Percentiles rank a stretch among this genome's conserved stretches.
These are phyloP conservation scores for Andrena trimmerana DNA, from an alignment of 2,888 invertebrate genomes.

Conservation along the genomic window DNA sequence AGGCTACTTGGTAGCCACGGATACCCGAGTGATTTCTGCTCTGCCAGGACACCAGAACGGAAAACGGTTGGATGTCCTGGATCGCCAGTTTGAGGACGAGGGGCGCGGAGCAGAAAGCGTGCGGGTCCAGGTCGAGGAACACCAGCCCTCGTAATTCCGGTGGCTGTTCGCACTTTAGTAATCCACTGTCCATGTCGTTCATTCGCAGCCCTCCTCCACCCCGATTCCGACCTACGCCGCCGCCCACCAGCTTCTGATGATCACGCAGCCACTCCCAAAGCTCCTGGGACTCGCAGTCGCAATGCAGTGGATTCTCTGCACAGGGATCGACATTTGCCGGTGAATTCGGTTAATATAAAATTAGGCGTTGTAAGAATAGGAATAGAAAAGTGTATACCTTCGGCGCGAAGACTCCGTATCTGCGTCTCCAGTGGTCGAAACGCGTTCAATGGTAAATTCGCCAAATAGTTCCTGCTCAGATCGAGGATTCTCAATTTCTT, in stretches of 20 bases:
- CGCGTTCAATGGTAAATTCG: slow-evolving; percentile 92
- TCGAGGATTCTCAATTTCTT: slow-evolving; percentile 92
- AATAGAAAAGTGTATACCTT: slow-evolving; percentile 88
- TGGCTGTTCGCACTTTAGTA: slow-evolving; percentile 93
- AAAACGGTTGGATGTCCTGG: slow-evolving; percentile 95
- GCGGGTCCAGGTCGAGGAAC: slow-evolving; percentile 92
- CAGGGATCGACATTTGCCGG: not conserved
- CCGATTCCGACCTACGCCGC: slow-evolving; percentile 86
- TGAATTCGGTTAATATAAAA: not conserved
- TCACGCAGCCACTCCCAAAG: slow-evolving; percentile 97
- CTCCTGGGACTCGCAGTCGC: slow-evolving; percentile 95
- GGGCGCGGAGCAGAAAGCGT: slow-evolving; percentile 94
- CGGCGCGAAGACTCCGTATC: slow-evolving; percentile 91
- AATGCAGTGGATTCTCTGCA: slow-evolving; percentile 94
- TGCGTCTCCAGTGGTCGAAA: slow-evolving; percentile 93
- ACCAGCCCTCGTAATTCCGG: slow-evolving; percentile 91
- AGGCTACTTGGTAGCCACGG: slow-evolving; percentile 94
- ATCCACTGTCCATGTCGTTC: slow-evolving; percentile 80
- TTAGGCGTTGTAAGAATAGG: not conserved
- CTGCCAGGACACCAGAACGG: slow-evolving; percentile 95
- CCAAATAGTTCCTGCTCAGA: slow-evolving; percentile 93
- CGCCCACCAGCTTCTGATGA: slow-evolving; percentile 91
- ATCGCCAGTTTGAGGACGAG: slow-evolving; percentile 93
- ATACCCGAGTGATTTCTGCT: slow-evolving; percentile 94
- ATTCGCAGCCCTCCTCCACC: slow-evolving; percentile 74